These are phyloP conservation scores for Rostratula benghalensis DNA, from an alignment of 2,113 vertebrate genomes.

Conservation along the genomic window DNA sequence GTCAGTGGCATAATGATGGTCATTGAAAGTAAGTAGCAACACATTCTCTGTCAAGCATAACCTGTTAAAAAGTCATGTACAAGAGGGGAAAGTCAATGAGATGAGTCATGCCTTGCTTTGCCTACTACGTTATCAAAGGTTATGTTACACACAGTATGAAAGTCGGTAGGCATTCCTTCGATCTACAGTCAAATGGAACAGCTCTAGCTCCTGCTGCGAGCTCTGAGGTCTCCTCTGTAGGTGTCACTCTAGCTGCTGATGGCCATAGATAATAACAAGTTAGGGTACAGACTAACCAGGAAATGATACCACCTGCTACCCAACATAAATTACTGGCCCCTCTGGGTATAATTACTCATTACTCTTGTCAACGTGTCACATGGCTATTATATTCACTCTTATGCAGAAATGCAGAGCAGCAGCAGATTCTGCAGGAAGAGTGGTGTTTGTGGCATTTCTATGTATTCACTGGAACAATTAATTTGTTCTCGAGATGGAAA, in stretches of 20 bases:
- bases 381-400: background rate
- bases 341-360: slow-evolving; percentile 63
- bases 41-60: background rate
- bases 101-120: background rate
- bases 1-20: background rate
- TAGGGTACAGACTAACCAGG: slow-evolving; percentile 41
- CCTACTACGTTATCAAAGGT: background rate
- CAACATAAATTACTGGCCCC: slow-evolving; percentile 38
- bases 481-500: background rate
- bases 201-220: background rate
- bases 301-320: slow-evolving; percentile 57
- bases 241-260: slow-evolving; percentile 51
- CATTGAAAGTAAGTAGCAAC: background rate
- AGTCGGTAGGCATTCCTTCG: background rate
- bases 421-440: background rate
- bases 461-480: background rate
- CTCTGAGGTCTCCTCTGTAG: background rate
- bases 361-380: slow-evolving; percentile 46
- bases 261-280: slow-evolving; percentile 57
- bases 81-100: background rate
- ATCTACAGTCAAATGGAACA: background rate
- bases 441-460: background rate
- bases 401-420: slow-evolving; percentile 20
- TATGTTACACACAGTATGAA: background rate
- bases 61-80: background rate